Conservation (phyloP, 2,113 vertebrate genomes). For the Sigmodon hispidus region DNA sequence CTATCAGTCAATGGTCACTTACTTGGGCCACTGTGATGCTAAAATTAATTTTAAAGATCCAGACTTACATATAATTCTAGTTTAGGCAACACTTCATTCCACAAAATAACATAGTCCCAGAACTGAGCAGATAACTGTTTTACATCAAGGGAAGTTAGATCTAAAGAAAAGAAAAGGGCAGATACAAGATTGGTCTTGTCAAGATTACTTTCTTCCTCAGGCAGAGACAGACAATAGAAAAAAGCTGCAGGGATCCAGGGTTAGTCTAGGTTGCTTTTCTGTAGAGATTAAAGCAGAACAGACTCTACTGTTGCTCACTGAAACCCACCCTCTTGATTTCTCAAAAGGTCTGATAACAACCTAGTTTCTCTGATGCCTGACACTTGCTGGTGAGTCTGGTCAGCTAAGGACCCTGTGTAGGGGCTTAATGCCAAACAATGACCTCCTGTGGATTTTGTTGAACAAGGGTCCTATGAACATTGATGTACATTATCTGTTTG, state of each 20-base stretch:
- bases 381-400: not conserved
- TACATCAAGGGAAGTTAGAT: not conserved
- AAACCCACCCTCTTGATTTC: not conserved
- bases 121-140: not conserved
- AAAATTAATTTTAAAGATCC: not conserved
- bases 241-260: not conserved
- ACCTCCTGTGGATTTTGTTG: not conserved
- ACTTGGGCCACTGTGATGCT: not conserved
- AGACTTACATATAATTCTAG: not conserved
- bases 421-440: too few species aligned
- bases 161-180: not conserved
- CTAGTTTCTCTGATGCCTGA: not conserved
- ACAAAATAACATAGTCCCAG: not conserved
- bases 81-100: not conserved
- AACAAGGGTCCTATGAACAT: not conserved
- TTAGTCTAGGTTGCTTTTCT: not conserved
- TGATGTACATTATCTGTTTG: not conserved
- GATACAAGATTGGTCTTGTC: not conserved
- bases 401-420: not conserved
- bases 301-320: not conserved
- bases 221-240: not conserved
- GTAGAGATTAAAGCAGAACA: not conserved
- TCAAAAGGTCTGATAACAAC: not conserved
- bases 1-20: not conserved
- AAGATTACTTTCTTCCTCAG: not conserved